A percentile compares a stretch with the other conserved stretches of the same genome.
Evolutionary conservation across 1,140 invertebrate genomes (phyloP).

Genomic region (Diabrotica undecimpunctata): DNA sequence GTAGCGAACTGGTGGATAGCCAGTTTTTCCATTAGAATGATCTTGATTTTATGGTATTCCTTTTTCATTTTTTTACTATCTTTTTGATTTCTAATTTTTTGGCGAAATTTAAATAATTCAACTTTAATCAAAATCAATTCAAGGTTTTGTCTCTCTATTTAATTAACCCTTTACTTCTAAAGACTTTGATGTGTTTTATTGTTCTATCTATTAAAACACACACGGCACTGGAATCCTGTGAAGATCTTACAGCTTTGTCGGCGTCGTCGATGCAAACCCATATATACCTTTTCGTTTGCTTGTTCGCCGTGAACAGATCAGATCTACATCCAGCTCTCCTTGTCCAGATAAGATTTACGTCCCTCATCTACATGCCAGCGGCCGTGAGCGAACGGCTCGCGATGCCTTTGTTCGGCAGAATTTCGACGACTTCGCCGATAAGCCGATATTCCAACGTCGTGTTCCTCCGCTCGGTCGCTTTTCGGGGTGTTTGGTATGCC

Average conservation of each 20-base stretch:
- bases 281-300: constrained; percentile 12
- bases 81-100: too few species aligned
- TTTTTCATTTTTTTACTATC: too few species aligned
- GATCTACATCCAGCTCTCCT: background rate
- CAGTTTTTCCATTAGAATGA: too few species aligned
- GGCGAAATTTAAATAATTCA: too few species aligned
- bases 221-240: constrained; percentile 1
- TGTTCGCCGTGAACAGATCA: constrained; percentile 9
- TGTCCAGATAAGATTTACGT: constrained; percentile 16
- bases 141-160: too few species aligned
- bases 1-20: too few species aligned
- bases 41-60: too few species aligned
- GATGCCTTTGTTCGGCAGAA: constrained; percentile 16
- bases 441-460: constrained; percentile 7
- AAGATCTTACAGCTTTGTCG: constrained; percentile 9
- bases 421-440: constrained; percentile 14
- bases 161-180: too few species aligned
- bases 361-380: constrained; percentile 5
- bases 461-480: background rate
- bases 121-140: too few species aligned
- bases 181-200: background rate
- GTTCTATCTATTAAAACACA: background rate
- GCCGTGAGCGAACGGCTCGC: background rate
- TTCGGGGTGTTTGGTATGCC: constrained; percentile 9
- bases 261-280: background rate